Evolutionary conservation across 2,113 vertebrate species (phyloP).

Genomic region (Embiotoca jacksoni): DNA sequence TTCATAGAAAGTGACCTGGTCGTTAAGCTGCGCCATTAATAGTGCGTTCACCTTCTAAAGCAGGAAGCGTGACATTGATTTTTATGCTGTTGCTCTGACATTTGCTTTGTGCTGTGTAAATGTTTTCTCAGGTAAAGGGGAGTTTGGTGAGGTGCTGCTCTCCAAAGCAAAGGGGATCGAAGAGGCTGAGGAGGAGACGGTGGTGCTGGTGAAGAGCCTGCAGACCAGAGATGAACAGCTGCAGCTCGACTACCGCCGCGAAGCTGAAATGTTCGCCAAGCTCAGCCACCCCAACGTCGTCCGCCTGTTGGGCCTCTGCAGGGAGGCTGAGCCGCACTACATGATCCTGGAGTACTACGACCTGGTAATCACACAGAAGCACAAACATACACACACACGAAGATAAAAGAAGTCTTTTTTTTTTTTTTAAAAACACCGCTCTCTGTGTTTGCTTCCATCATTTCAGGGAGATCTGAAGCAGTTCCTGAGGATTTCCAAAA

Average conservation of each 20-base stretch:
- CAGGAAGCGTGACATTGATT: no score
- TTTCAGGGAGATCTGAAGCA: slow-evolving; percentile 95
- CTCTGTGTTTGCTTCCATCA: background rate
- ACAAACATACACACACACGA: background rate
- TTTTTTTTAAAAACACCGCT: background rate
- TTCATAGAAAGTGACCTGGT: background rate
- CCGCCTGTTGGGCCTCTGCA: slow-evolving; percentile 92
- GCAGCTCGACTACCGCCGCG: slow-evolving; percentile 92
- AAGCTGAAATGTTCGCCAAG: slow-evolving; percentile 97
- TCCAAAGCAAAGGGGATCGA: slow-evolving; percentile 92
- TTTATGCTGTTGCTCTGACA: background rate
- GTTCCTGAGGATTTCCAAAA: slow-evolving; percentile 95
- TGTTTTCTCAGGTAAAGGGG: slow-evolving; percentile 88
- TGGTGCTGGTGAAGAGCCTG: slow-evolving; percentile 95
- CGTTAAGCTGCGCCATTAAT: background rate
- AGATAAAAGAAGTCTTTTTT: background rate
- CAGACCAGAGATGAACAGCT: slow-evolving; percentile 93
- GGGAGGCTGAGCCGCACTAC: slow-evolving; percentile 92
- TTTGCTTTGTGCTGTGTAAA: slow-evolving; percentile 11
- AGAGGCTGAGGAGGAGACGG: slow-evolving; percentile 86
- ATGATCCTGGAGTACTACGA: slow-evolving; percentile 97
- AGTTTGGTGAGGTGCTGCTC: slow-evolving; percentile 96
- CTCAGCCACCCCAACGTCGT: slow-evolving; percentile 91
- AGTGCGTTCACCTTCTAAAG: no score
- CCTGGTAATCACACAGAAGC: slow-evolving; percentile 85